phyloP scores from a whole-genome alignment of 2,888 invertebrate species.

The Athrips mouffetella region DNA sequence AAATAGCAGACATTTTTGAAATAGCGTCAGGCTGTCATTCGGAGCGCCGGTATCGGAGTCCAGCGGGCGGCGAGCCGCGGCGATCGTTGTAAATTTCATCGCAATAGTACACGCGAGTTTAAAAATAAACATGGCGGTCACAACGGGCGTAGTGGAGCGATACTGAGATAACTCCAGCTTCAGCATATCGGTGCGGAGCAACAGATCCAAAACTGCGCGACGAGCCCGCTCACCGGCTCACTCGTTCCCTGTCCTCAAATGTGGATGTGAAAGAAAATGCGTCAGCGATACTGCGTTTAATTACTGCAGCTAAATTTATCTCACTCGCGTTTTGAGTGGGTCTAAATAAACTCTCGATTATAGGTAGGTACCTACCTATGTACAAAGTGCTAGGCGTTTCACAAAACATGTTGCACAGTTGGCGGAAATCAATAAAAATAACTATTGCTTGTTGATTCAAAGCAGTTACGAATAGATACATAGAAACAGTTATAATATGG shows the following conservation, averaged over 20 bases:
- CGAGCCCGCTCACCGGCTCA: slow-evolving; percentile 22
- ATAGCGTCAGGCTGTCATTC: slow-evolving; percentile 68
- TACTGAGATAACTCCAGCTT: slow-evolving; percentile 65
- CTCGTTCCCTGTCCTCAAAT: slow-evolving; percentile 43
- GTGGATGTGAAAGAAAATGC: slow-evolving; percentile 49
- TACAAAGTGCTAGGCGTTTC: too few species aligned
- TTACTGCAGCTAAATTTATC: slow-evolving; percentile 53
- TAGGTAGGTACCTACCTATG: too few species aligned
- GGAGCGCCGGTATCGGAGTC: slow-evolving; percentile 57
- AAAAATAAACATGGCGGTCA: slow-evolving; percentile 70
- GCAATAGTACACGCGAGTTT: slow-evolving; percentile 65
- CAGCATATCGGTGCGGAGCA: slow-evolving; percentile 46
- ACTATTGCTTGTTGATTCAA: background rate
- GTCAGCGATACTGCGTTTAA: slow-evolving; percentile 46
- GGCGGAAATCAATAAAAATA: too few species aligned
- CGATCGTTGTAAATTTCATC: slow-evolving; percentile 68
- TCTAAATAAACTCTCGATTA: slow-evolving; percentile 32
- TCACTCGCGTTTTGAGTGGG: slow-evolving; percentile 38
- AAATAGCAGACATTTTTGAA: slow-evolving; percentile 70
- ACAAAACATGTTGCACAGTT: too few species aligned
- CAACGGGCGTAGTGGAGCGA: slow-evolving; percentile 64
- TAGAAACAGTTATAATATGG: slow-evolving; percentile 45
- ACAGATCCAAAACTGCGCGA: slow-evolving; percentile 36
- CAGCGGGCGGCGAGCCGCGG: slow-evolving; percentile 48
- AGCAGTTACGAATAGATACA: slow-evolving; percentile 9